These are phyloP conservation scores for Corapipo altera DNA, from an alignment of 2,113 vertebrate genomes.

Conservation along the genomic window DNA sequence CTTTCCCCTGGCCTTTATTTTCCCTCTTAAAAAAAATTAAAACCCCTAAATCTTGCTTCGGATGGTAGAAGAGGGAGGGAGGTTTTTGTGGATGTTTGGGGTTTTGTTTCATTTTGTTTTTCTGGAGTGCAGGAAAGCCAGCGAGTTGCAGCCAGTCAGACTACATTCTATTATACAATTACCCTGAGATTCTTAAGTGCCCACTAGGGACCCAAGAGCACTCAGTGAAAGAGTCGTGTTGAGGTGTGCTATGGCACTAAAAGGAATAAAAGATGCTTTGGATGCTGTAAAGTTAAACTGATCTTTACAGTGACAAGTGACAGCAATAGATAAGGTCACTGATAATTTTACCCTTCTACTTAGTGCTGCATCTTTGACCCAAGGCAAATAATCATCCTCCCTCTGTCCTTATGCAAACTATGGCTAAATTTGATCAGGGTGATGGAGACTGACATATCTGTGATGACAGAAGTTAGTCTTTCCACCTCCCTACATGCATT, in stretches of 20 bases:
- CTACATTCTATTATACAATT: background rate
- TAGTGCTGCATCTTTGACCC: background rate
- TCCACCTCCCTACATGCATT: background rate
- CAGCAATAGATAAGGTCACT: background rate
- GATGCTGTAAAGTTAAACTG: background rate
- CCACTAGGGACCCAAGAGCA: background rate
- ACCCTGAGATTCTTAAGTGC: background rate
- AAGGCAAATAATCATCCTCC: background rate
- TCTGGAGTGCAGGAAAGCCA: background rate
- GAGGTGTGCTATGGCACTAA: background rate
- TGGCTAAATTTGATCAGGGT: background rate
- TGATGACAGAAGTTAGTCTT: background rate
- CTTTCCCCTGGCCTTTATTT: fast-evolving
- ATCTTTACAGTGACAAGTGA: background rate
- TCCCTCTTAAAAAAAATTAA: background rate
- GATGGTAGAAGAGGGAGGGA: background rate
- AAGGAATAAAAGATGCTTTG: background rate
- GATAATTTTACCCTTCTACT: background rate
- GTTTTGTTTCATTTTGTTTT: background rate
- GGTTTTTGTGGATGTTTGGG: background rate
- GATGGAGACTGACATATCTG: background rate
- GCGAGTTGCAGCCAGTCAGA: background rate
- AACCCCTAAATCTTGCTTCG: background rate
- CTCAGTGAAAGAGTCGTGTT: background rate
- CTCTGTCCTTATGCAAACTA: background rate